Evolutionary conservation across 1,140 invertebrate species (phyloP).

Genomic region (Habropoda laboriosa): DNA sequence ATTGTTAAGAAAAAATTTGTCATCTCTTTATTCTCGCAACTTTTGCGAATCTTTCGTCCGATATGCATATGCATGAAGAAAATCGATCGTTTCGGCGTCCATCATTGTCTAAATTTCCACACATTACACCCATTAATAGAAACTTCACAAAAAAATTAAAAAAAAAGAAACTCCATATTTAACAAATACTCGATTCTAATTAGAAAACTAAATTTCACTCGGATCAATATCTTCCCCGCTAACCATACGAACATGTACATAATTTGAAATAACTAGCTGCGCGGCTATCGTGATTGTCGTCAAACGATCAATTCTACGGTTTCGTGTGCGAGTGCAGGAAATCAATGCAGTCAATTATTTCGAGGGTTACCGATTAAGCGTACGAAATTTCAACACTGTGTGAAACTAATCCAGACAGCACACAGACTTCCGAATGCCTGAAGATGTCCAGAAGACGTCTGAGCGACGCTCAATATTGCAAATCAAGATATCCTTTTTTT

Average conservation of each 20-base stretch:
- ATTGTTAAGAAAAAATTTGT: background rate
- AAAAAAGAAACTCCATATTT: background rate
- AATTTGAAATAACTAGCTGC: background rate
- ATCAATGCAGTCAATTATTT: background rate
- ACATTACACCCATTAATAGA: too few relatives aligned
- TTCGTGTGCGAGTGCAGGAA: background rate
- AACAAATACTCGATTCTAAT: background rate
- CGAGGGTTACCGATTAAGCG: background rate
- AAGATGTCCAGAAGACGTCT: too few relatives aligned
- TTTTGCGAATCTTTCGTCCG: conserved; percentile 32
- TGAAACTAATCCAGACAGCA: too few relatives aligned
- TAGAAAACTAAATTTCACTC: background rate
- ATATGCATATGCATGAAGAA: conserved; percentile 29
- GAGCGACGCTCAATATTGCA: too few relatives aligned
- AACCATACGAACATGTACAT: background rate
- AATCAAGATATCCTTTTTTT: too few relatives aligned
- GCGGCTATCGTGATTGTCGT: background rate
- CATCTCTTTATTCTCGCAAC: conserved; percentile 20
- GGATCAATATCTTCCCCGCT: background rate
- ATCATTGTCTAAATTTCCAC: too few relatives aligned
- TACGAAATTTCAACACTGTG: background rate
- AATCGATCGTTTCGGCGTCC: conserved; percentile 33
- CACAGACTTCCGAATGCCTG: too few relatives aligned
- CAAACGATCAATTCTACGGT: background rate
- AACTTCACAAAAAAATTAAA: too few relatives aligned